Evolutionary conservation across 2,113 vertebrate species (phyloP), one percentile per base, ranked within the genome.

Genomic region (Austrofundulus limnaeus): DNA sequence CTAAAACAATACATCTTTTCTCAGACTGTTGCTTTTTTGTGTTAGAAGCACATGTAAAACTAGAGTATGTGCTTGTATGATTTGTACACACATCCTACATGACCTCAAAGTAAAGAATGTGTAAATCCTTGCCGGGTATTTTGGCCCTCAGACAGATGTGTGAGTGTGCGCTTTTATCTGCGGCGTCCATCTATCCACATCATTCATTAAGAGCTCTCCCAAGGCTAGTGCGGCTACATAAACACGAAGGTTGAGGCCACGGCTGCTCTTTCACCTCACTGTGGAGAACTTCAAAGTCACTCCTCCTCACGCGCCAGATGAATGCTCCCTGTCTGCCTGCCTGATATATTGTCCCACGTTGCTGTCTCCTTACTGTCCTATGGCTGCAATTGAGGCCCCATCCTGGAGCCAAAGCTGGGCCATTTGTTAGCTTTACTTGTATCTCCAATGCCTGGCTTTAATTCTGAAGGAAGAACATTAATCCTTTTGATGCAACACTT

Each of bases 251-350:
- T 90, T 77, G 81, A 89, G 85, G 88, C 87, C 84, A 70, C 55
- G 64, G 66, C 86, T 90, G 83, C 82, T 88, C 88, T 88, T 87
- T 92, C 88, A 89, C 90, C 92, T 90, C 80, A 49, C 78, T 53
- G 72, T 60, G 14, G 86, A 90, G 73, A 82, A 89, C 89, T 89
- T 91, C 89, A 91, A 90, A 92, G 90, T 88, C 81, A 85, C 85
- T 79, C 71, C 73, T 80, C 61, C 75, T 75, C 70, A 80, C 74
- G 50, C 53, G 8, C 81, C 80, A 89, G 85, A 92, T 83, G 80
- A 86, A 91, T 87, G 85, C 75, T 72, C 86, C 72, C 61, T 77
- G 81, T 88, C 87, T 78, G 77, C 78, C 60, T 9, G 41, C 72
- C 77, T 91, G 89, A 92, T 88, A 62, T 87, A 92, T 89, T 71